Evolutionary conservation across 2,113 vertebrate species (phyloP), one percentile per base, ranked within the genome.

Genomic region (Candoia aspera): DNA sequence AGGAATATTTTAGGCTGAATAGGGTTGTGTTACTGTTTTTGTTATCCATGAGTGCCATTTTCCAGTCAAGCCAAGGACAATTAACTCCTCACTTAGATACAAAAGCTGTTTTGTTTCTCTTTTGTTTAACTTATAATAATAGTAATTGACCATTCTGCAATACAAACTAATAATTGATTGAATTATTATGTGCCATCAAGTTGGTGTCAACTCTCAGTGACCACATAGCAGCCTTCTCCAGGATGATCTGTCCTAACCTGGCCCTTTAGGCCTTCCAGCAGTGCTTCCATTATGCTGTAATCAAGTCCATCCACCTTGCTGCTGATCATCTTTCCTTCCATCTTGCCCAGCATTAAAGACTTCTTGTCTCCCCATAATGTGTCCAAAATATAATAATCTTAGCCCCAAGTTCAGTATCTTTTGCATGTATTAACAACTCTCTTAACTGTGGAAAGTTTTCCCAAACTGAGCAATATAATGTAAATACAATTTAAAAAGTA

Each of bases 41-140:
- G 55, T 62, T 23, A 2, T 96, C 94, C 93, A 87, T 89, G 42
- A 93, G 62, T 26, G 8, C 33, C 0, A 0, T 59, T 96, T 93
- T 83, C 53, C 86, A 89, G 83, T 64, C 0, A 19, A 5, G 92
- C 95, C 90, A 90, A 95, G 9, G 54, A 94, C 94, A 95, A 94
- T 53, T 94, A 94, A 94, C 90, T 58, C n/a, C 17, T 59, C 91
- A 37, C 46, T 91, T 83, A 86, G 93, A 95, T 91, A 0, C 46
- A 92, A 94, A 59, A 90, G 89, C 90, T 91, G 54, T n/a, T 92
- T 95, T 94, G 19, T 94, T 55, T 37, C 2, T 86, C 92, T 93
- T 90, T 53, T 90, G 88, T 94, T 3, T 86, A 92, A 92, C 13
- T 62, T 1, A 88, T 64, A 87, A 86, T 88, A 11, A 73, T 94